Percentiles rank a stretch among this genome's conserved stretches.
Conservation (phyloP, 2,797 vertebrate species). For the Phrynocephalus guinanensis region DNA sequence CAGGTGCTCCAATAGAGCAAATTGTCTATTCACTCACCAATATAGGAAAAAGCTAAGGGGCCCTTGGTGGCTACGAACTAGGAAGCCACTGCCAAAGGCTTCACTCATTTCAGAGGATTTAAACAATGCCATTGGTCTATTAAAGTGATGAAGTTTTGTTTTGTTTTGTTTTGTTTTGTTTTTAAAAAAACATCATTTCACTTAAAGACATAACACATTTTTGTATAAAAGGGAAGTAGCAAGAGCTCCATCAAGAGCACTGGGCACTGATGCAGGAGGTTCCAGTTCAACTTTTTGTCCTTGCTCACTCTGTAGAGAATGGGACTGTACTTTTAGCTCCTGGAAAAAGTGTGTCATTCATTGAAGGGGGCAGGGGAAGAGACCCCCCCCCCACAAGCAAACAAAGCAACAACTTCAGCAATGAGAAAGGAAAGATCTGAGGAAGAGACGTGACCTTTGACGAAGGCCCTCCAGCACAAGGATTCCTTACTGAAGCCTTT, state of each 20-base stretch:
- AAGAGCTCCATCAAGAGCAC: not conserved
- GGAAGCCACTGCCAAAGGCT: not conserved
- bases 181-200: not conserved
- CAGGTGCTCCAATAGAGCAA: too few relatives aligned
- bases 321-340: not conserved
- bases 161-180: not conserved
- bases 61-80: not conserved
- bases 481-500: not conserved
- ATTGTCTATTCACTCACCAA: too few relatives aligned
- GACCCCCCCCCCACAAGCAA: not conserved
- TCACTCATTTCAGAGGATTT: conserved; percentile 5
- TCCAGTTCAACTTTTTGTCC: not conserved
- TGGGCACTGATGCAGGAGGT: not conserved
- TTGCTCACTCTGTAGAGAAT: not conserved
- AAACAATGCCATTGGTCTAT: not conserved
- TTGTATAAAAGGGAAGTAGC: not conserved
- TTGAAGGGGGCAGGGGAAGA: not conserved
- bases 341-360: conserved; percentile 6
- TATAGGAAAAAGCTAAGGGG: not conserved
- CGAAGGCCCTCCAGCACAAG: not conserved
- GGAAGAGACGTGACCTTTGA: conserved; percentile 3
- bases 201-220: not conserved
- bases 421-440: not conserved
- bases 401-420: not conserved
- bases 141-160: not conserved